Percentiles rank a stretch among this genome's conserved stretches.
These are phyloP conservation scores for Andrena praecox DNA, from an alignment of 2,888 invertebrate species.

Conservation along the genomic window DNA sequence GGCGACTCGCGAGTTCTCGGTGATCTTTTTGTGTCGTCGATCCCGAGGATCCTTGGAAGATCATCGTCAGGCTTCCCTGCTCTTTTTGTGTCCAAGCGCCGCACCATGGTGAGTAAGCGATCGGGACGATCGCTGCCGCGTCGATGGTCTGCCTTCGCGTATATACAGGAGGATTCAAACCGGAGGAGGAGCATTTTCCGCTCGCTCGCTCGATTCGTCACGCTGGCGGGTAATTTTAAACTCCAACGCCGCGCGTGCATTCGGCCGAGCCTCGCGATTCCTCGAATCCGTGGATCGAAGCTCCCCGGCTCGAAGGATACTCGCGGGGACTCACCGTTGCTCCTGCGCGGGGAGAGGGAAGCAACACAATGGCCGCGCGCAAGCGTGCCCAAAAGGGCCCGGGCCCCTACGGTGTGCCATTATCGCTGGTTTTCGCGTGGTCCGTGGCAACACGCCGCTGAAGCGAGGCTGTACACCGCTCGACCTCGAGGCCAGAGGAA, in stretches of 20 bases:
- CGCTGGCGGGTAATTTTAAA: constrained; percentile 28
- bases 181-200: too few relatives aligned
- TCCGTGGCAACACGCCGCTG: background rate
- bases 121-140: background rate
- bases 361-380: constrained; percentile 21
- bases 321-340: constrained; percentile 10
- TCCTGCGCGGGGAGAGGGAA: background rate
- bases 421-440: background rate
- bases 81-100: background rate
- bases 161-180: background rate
- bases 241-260: background rate
- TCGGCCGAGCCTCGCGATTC: background rate
- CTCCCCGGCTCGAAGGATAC: background rate
- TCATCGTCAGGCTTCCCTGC: background rate
- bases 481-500: background rate
- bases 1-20: background rate
- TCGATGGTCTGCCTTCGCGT: background rate
- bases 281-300: background rate
- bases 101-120: constrained; percentile 40
- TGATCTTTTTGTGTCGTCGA: constrained; percentile 8
- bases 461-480: background rate
- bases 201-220: background rate
- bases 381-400: background rate
- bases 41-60: constrained; percentile 21
- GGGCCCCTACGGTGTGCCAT: background rate